phyloP scores from a whole-genome alignment of 2,797 vertebrate species.

The Fistularia commersonii region DNA sequence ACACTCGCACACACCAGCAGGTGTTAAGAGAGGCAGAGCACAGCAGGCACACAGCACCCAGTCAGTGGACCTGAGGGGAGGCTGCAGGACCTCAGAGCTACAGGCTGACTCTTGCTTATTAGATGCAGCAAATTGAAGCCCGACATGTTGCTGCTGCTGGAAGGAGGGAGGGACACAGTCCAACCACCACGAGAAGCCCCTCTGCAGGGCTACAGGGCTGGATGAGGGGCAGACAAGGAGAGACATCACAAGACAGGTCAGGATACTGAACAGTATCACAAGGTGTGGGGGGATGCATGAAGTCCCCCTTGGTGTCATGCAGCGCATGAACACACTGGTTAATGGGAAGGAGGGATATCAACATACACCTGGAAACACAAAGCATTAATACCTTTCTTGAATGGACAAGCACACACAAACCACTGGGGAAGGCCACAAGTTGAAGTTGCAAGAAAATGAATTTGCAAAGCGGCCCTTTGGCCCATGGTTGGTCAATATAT shows the following conservation, averaged over 20 bases:
- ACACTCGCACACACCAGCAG: constrained; percentile 52
- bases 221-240: constrained; percentile 70
- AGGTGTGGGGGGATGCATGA: neutral
- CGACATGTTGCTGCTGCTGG: constrained; percentile 89
- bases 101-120: constrained; percentile 97
- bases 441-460: too few relatives aligned
- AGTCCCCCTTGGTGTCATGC: constrained; percentile 1
- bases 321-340: neutral
- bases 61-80: constrained; percentile 92
- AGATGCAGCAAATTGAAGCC: constrained; percentile 99
- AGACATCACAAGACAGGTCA: constrained; percentile 80
- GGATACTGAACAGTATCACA: constrained; percentile 47
- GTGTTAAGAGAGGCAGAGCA: constrained; percentile 51
- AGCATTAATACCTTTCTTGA: too few relatives aligned
- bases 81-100: constrained; percentile 92
- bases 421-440: too few relatives aligned
- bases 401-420: too few relatives aligned
- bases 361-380: too few relatives aligned
- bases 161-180: constrained; percentile 33
- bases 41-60: constrained; percentile 65
- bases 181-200: constrained; percentile 47
- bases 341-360: too few relatives aligned
- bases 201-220: constrained; percentile 68
- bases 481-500: too few relatives aligned
- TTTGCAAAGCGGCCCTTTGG: too few relatives aligned